Evolutionary conservation across 2,888 invertebrate genomes (phyloP), one percentile per base, ranked within the genome.

Genomic region (Pegoplata infirma): DNA sequence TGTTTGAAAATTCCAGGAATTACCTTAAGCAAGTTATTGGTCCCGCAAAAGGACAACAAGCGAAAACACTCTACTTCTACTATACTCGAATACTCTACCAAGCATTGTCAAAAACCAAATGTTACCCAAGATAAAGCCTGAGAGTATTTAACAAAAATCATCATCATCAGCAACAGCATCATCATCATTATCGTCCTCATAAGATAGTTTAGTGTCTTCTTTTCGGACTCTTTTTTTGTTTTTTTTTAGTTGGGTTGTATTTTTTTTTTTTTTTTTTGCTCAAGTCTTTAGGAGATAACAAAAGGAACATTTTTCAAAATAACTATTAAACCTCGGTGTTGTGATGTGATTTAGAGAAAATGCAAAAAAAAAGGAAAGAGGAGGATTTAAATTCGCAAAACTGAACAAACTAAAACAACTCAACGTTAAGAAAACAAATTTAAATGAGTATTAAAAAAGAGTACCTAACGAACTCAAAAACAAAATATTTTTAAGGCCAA

Each of bases 1-100:
- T 79, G 79, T 79, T 75, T 75, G 71, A 75, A 79, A 77, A 79
- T 79, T 79, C 79, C 75, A 71, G 75, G 79, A 79, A 79, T 79
- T 75, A 79, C 79, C 79, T 79, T 71, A 75, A 79, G 79, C 79
- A 66, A 79, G 75, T 75, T 75, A 75, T 75, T 66, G 75, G 79
- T 71, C 61, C 71, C 59, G 67, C 66, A 75, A 75, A 75, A 75
- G 79, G 75, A 79, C 74, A n/a, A n/a, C n/a, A 75, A 79, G 28
- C 14, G n/a, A n/a, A n/a, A 44, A 59, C 44, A 56, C 55, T 40
- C 49, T 40, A n/a, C 36, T n/a, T 40, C 36, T n/a, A 40, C 36
- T 40, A n/a, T 40, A n/a, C n/a, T n/a, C n/a, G n/a, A n/a, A n/a
- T n/a, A n/a, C n/a, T n/a, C n/a, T n/a, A n/a, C n/a, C n/a, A n/a